phyloP scores from a whole-genome alignment of 2,797 vertebrate genomes.

The Petrocephalus schoutedeni region DNA sequence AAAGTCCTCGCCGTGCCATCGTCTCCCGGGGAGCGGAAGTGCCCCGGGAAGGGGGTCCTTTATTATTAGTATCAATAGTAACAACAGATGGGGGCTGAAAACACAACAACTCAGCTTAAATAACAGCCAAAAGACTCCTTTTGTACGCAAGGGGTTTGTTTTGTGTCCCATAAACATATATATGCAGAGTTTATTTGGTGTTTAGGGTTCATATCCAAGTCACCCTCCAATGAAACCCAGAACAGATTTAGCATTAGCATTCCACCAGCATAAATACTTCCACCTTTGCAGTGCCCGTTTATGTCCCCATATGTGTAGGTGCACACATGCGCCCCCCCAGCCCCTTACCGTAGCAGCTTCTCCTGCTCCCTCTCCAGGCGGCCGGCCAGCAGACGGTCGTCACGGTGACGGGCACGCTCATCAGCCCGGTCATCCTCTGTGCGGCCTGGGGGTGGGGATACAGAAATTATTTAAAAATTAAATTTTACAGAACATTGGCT shows the following conservation, averaged over 20 bases:
- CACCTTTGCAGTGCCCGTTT: not conserved
- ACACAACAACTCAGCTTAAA: slow-evolving; percentile 16
- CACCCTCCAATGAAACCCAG: not conserved
- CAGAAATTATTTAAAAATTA: not conserved
- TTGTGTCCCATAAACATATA: not conserved
- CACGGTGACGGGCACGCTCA: slow-evolving; percentile 73
- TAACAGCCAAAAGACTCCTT: not conserved
- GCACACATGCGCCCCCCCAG: not conserved
- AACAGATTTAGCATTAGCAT: not conserved
- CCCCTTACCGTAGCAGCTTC: slow-evolving; percentile 82
- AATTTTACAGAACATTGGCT: not conserved
- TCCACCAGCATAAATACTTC: not conserved
- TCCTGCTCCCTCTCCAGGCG: slow-evolving; percentile 88
- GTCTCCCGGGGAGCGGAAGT: not conserved
- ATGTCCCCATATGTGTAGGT: not conserved
- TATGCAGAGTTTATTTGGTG: not conserved
- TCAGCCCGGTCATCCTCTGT: slow-evolving; percentile 78
- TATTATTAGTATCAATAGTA: slow-evolving; percentile 4
- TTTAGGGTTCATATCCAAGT: not conserved
- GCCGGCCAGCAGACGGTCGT: slow-evolving; percentile 75
- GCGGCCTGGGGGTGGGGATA: slow-evolving; percentile 47
- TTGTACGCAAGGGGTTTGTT: not conserved
- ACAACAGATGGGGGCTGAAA: slow-evolving; percentile 5
- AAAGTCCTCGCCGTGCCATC: not conserved
- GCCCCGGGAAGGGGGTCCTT: not conserved